A percentile compares a stretch with the other conserved stretches of the same genome.
Conservation (phyloP, 2,797 vertebrate genomes). For the Sebastes kiyomatsui region DNA sequence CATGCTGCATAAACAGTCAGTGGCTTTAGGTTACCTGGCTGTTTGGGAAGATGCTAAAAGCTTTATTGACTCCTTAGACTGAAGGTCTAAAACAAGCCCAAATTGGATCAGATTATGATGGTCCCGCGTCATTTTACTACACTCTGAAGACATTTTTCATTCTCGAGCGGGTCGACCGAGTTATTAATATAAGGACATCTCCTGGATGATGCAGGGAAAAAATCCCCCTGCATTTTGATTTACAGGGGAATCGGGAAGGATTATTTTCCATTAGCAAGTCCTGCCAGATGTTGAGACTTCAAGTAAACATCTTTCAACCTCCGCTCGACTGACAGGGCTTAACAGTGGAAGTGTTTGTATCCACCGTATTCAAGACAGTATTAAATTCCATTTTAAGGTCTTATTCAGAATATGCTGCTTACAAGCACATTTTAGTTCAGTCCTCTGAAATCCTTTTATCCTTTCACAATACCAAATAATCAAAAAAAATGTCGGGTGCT, state of each 20-base stretch:
- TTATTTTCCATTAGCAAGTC: slow-evolving; percentile 53
- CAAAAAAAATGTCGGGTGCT: no score
- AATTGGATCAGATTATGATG: slow-evolving; percentile 42
- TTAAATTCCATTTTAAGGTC: slow-evolving; percentile 15
- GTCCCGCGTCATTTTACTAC: slow-evolving; percentile 23
- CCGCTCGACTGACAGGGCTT: slow-evolving; percentile 27
- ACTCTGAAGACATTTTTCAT: slow-evolving; percentile 46
- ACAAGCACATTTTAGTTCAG: slow-evolving; percentile 13
- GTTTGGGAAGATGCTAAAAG: slow-evolving; percentile 15
- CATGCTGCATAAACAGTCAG: slow-evolving; percentile 30
- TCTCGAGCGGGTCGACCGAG: slow-evolving; percentile 21
- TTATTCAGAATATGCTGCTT: not conserved
- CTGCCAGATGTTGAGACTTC: slow-evolving; percentile 51
- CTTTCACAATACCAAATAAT: not conserved
- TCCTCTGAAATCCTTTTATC: not conserved
- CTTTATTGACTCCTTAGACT: not conserved
- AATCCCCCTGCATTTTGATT: slow-evolving; percentile 36
- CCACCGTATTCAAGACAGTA: not conserved
- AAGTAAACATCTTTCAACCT: slow-evolving; percentile 46
- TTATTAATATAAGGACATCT: slow-evolving; percentile 43
- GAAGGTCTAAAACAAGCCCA: slow-evolving; percentile 34
- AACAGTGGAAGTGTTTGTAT: slow-evolving; percentile 1
- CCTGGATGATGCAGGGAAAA: slow-evolving; percentile 9
- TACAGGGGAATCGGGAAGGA: slow-evolving; percentile 38
- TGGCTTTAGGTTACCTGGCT: slow-evolving; percentile 1